Conservation (phyloP, 2,797 vertebrate genomes). For the Centropyge bicolor region DNA sequence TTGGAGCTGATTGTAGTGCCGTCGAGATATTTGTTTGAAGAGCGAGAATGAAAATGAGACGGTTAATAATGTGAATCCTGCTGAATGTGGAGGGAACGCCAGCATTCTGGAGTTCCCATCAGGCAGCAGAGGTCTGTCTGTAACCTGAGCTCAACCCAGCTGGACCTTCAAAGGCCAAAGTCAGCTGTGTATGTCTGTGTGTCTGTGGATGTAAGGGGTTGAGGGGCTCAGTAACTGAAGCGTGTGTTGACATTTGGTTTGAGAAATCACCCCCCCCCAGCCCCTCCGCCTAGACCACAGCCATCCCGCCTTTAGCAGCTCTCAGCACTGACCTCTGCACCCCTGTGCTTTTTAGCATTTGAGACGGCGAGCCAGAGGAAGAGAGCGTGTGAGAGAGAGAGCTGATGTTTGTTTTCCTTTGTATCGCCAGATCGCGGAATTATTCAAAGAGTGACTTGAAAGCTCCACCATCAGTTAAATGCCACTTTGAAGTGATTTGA, state of each 20-base stretch:
- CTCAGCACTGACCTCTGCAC: slow-evolving; percentile 59
- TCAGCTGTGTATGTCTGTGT: slow-evolving; percentile 46
- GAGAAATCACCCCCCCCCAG: slow-evolving; percentile 51
- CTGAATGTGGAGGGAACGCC: slow-evolving; percentile 64
- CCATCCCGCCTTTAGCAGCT: slow-evolving; percentile 38
- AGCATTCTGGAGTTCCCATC: slow-evolving; percentile 68
- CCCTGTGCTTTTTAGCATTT: slow-evolving; percentile 20
- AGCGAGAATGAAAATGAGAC: slow-evolving; percentile 47
- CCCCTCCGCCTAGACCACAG: not conserved
- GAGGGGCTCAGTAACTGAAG: slow-evolving; percentile 65
- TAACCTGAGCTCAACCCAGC: slow-evolving; percentile 73
- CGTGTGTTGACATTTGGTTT: slow-evolving; percentile 78
- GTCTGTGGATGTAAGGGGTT: slow-evolving; percentile 34
- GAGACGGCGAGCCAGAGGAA: slow-evolving; percentile 21
- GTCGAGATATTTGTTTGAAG: slow-evolving; percentile 71
- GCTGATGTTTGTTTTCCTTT: slow-evolving; percentile 74
- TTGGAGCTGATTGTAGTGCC: not conserved
- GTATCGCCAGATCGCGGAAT: slow-evolving; percentile 62
- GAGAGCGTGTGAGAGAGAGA: slow-evolving; percentile 18
- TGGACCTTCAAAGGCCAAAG: slow-evolving; percentile 76
- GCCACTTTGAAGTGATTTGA: slow-evolving; percentile 71
- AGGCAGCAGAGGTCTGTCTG: slow-evolving; percentile 52
- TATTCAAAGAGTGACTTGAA: slow-evolving; percentile 72
- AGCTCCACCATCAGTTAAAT: slow-evolving; percentile 56
- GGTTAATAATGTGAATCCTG: slow-evolving; percentile 71